Evolutionary conservation across 2,113 vertebrate genomes (phyloP).

Genomic region (Elgaria multicarinata): DNA sequence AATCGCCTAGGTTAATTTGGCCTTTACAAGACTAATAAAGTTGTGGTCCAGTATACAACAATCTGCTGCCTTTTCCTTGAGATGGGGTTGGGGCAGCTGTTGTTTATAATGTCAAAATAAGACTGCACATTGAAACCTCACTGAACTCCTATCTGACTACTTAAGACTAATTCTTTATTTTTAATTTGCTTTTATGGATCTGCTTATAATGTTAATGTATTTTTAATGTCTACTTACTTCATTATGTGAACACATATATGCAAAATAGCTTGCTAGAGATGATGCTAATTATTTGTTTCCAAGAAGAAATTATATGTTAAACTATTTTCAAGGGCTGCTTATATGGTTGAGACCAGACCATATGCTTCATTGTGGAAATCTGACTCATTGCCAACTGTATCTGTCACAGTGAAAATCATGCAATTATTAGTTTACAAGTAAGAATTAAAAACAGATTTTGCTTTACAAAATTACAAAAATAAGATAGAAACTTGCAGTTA

Average conservation of each 20-base stretch:
- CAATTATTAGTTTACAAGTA: slow-evolving; percentile 26
- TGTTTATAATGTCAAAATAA: background rate
- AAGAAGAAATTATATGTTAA: slow-evolving; percentile 29
- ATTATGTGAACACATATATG: slow-evolving; percentile 20
- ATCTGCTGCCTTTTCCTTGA: background rate
- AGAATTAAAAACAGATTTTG: slow-evolving; percentile 7
- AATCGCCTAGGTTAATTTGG: background rate
- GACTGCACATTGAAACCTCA: background rate
- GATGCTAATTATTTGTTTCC: slow-evolving; percentile 34
- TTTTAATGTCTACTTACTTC: slow-evolving; percentile 33
- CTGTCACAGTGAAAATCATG: slow-evolving; percentile 35
- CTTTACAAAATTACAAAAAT: slow-evolving; percentile 23
- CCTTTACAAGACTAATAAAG: background rate
- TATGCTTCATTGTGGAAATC: background rate
- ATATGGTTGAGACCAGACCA: background rate
- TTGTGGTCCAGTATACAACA: background rate
- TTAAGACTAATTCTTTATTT: slow-evolving; percentile 20
- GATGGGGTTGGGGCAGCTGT: background rate
- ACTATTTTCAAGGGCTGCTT: background rate
- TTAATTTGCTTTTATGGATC: slow-evolving; percentile 33
- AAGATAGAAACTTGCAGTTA: background rate
- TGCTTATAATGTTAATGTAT: slow-evolving; percentile 32
- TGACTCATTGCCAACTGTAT: slow-evolving; percentile 15
- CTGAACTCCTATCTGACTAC: slow-evolving; percentile 8
- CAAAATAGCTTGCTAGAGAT: slow-evolving; percentile 25